Base-by-base conservation (phyloP, 2,888 invertebrate species). In the Pammene aurita region DNA sequence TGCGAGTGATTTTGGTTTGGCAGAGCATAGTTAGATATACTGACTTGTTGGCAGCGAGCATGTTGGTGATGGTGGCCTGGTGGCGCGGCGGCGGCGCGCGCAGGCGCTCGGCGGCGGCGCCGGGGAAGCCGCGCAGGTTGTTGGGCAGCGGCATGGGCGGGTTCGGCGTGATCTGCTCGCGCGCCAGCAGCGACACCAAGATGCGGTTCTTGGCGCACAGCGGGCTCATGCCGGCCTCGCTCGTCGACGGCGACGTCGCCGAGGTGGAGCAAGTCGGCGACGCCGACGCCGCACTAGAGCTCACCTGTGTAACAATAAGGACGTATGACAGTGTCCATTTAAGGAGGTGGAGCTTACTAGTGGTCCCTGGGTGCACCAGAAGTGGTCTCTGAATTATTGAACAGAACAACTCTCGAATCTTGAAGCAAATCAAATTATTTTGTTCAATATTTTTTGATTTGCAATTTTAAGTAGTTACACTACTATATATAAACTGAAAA, bases 131-230 rank as follows among this genome's bases (percentile, higher is more conserved):
- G 50, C 50, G 50, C 50, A 50, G 86, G 85, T 95, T 95, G 72
- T 95, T 95, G 72, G 95, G 95, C 74, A 95, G 93, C 73, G 95
- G 95, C 78, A 95, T 92, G 71, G 95, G 95, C 60, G 95, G 94
- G 35, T 95, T 94, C 52, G 95, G 94, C 75, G 93, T 90, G 35
- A 95, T 93, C 73, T 95, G 95, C 77, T 96, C 95, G 83, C 96
- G 95, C 65, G 96, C 96, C 81, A 98, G 88, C 77, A 98, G 87
- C 54, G 95, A 95, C 48, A 97, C 97, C 75, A 98, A 92, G 95
- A 98, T 97, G 84, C 95, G 95, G 85, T 97, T 97, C 83, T 95
- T 95, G 86, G 96, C 95, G 87, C 96, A 96, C 62, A 97, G 92
- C 75, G 95, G 95, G 77, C 96, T 96, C 85, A 90, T 93, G 76